Evolutionary conservation across 2,113 vertebrate genomes (phyloP), one percentile per base, ranked within the genome.

Genomic region (Cnemophilus loriae): DNA sequence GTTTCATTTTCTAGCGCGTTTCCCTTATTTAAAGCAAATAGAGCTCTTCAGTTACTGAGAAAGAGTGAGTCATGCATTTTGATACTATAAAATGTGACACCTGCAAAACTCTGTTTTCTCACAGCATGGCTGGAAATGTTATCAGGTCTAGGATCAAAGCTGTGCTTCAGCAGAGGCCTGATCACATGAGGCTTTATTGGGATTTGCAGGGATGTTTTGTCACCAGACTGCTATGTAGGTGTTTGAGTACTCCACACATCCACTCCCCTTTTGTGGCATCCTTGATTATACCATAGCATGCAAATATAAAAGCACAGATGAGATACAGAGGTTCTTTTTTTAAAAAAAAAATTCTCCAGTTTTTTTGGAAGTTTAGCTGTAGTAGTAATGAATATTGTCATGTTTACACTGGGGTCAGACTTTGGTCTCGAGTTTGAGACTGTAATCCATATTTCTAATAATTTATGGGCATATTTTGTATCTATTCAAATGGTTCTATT

Each of bases 171-270:
- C 80, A 84, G 82, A 84, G 80, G 59, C 81, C 71, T 33, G 42
- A 35, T 91, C 85, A 83, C 88, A 24, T 77, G 86, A 41, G 63
- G 91, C 61, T 95, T 89, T 91, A 75, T 64, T 55, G 67, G 73
- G 76, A 63, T 93, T 95, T 96, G 55, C 83, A 69, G 85, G 80
- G 67, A 21, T 87, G 30, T 35, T 87, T 85, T 83, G 82, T 89
- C 64, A 77, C 68, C 52, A 52, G 79, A 16, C 47, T 86, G 59
- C 78, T 46, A 5, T 26, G 67, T 52, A 37, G 37, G 30, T 81
- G 63, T 83, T 87, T 44, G 42, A 60, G 35, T 42, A 33, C 19
- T 56, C 19, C 44, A 33, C 16, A 10, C 13, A 35, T 4, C 11
- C 16, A 22, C 32, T 8, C 26, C 28, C 27, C 3, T 27, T 56